Conservation (phyloP, 2,113 vertebrate genomes). For the Kryptolebias marmoratus region DNA sequence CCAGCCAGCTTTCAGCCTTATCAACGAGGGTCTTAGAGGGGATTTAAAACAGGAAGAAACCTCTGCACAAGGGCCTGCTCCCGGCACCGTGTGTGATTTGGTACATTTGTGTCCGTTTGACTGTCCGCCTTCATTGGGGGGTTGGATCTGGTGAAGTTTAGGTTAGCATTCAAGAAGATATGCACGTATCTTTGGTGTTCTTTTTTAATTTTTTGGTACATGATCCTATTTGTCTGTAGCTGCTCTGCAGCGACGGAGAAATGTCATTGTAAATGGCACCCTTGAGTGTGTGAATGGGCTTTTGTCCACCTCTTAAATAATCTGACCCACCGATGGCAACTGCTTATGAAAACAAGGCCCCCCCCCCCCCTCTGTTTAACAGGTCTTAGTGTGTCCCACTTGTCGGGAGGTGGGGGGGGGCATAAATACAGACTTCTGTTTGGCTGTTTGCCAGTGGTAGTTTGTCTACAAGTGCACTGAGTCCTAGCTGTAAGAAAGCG, state of each 20-base stretch:
- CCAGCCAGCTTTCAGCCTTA: slow-evolving; percentile 43
- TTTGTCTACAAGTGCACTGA: slow-evolving; percentile 58
- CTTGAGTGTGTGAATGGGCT: slow-evolving; percentile 68
- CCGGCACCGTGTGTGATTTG: slow-evolving; percentile 26
- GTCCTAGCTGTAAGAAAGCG: slow-evolving; percentile 57
- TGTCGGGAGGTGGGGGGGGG: slow-evolving; percentile 37
- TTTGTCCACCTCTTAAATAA: slow-evolving; percentile 76
- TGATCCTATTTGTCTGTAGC: slow-evolving; percentile 14
- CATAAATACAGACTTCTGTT: slow-evolving; percentile 72
- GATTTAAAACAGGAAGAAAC: slow-evolving; percentile 73
- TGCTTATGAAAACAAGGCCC: slow-evolving; percentile 43
- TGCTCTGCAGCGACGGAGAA: slow-evolving; percentile 55
- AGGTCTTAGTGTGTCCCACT: slow-evolving; percentile 57
- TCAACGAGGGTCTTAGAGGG: slow-evolving; percentile 69
- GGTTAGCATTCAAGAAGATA: slow-evolving; percentile 5
- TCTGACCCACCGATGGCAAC: slow-evolving; percentile 60
- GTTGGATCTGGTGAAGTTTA: slow-evolving; percentile 27
- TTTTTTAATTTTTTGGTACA: slow-evolving; percentile 5
- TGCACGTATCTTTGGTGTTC: background rate
- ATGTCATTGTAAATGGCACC: slow-evolving; percentile 69
- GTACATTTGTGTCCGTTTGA: slow-evolving; percentile 18
- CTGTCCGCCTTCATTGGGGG: slow-evolving; percentile 20
- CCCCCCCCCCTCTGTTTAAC: slow-evolving; percentile 55
- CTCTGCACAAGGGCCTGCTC: slow-evolving; percentile 29
- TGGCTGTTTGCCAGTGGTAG: slow-evolving; percentile 63